Base-by-base conservation (phyloP, 2,797 vertebrate genomes). In the Lutjanus argentimaculatus region DNA sequence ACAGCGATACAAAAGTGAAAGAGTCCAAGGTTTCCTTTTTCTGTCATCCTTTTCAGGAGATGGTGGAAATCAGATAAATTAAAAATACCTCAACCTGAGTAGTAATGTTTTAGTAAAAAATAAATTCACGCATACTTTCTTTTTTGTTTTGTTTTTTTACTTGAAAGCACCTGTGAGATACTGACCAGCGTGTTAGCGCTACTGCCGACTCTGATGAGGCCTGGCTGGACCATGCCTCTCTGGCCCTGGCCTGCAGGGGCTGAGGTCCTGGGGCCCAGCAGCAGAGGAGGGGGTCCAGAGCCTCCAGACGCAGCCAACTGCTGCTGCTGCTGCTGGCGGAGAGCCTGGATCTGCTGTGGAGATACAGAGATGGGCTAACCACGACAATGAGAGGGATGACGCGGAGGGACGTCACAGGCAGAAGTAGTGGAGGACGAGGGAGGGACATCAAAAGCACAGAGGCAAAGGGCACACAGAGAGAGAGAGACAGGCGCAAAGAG, bases 281-380 rank as follows among this genome's bases (percentile, higher is more conserved):
- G 95, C 87, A 99, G 95, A 0, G 98, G 98, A 0, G 98, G 97
- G 9, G 98, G 97, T 71, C 96, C 95, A n/a, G 97, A 92, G 64
- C 91, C 87, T 42, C 93, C 93, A 1, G 91, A 88, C 9, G 88
- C 87, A 16, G 89, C 92, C 75, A 94, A 43, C 85, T 97, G 97
- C 91, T 98, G 72, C 72, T 70, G 71, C 51, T 70, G 97, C 80
- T 96, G 95, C 93, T 97, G 97, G 75, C 97, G 95, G 84, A 98
- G 96, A 79, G 94, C 96, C 92, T 98, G 97, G 90, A 99, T 97
- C 96, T 99, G 98, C 96, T 98, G 96, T 78, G 93, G 92, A 93
- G 95, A 95, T 58, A 96, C 93, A 87, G 96, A 97, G 83, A 96
- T 91, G 93, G 96, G 95, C 94, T 97, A 92, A 93, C 80, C 86